Evolutionary conservation across 1,140 invertebrate genomes (phyloP).

Genomic region (Drosophila rhopaloa): DNA sequence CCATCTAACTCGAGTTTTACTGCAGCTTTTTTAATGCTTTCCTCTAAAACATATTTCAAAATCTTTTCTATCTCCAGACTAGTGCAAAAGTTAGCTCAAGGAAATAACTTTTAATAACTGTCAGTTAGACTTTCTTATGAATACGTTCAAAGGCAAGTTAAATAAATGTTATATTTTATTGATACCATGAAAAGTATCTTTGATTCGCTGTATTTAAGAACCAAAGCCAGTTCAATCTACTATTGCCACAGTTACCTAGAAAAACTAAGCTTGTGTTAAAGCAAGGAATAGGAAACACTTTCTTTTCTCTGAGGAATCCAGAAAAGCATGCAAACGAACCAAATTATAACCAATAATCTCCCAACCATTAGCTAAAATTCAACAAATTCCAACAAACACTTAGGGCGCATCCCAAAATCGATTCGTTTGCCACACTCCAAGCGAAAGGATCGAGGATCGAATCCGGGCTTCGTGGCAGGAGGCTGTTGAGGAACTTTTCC

Average conservation of each 20-base stretch:
- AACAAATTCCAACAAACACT: background rate
- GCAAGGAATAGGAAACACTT: background rate
- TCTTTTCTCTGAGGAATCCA: no score
- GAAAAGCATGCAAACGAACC: background rate
- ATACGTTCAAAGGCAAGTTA: no score
- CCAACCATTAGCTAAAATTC: background rate
- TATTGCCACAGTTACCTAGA: no score
- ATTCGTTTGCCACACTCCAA: slow-evolving; percentile 26
- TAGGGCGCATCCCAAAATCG: slow-evolving; percentile 4
- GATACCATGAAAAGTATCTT: no score
- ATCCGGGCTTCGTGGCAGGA: slow-evolving; percentile 14
- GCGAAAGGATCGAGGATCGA: slow-evolving; percentile 17
- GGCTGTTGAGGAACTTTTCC: slow-evolving; percentile 7
- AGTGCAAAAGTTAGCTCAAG: no score
- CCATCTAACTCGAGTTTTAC: background rate
- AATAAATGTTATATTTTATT: no score
- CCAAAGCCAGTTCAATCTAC: no score
- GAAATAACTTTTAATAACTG: no score
- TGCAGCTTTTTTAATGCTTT: background rate
- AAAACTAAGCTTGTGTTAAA: no score
- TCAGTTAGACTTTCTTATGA: no score
- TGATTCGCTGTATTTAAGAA: no score
- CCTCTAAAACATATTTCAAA: background rate
- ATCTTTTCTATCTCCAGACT: background rate
- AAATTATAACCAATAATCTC: background rate